phyloP scores from a whole-genome alignment of 2,888 invertebrate species.

The Acanthopleura granulata region DNA sequence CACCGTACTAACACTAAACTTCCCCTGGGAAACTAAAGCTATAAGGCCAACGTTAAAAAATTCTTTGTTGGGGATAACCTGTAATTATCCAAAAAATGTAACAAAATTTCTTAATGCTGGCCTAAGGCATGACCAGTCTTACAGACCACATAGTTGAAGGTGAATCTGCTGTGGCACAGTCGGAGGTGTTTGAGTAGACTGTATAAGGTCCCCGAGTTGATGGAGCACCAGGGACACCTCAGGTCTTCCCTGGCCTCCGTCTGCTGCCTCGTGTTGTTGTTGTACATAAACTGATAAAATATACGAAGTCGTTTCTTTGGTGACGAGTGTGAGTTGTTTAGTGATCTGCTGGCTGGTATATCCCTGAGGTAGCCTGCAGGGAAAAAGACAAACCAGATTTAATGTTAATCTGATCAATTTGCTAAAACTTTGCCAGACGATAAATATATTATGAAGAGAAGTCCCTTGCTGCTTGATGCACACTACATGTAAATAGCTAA shows the following conservation, averaged over 20 bases:
- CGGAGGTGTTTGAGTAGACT: conserved; percentile 93
- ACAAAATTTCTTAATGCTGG: too few relatives aligned
- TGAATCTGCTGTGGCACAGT: conserved; percentile 92
- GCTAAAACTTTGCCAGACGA: too few relatives aligned
- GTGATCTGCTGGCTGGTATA: not conserved
- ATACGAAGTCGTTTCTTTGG: conserved; percentile 76
- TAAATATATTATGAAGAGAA: too few relatives aligned
- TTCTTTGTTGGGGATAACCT: too few relatives aligned
- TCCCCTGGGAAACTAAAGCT: too few relatives aligned
- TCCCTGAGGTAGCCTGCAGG: conserved; percentile 9
- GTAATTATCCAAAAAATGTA: too few relatives aligned
- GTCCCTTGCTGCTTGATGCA: too few relatives aligned
- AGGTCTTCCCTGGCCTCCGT: conserved; percentile 94
- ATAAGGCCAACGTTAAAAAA: too few relatives aligned
- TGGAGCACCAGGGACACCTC: conserved; percentile 95
- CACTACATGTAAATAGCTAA: too few relatives aligned
- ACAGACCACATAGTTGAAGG: conserved; percentile 90
- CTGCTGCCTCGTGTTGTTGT: conserved; percentile 94
- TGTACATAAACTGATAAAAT: conserved; percentile 95
- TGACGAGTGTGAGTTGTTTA: conserved; percentile 37
- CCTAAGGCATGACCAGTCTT: not conserved
- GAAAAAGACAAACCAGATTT: not conserved
- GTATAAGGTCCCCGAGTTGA: conserved; percentile 89
- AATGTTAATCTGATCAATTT: too few relatives aligned
- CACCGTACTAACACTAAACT: too few relatives aligned